A percentile compares a stretch with the other conserved stretches of the same genome.
Conservation (phyloP, 1,140 invertebrate genomes). For the Eriosoma lanigerum region DNA sequence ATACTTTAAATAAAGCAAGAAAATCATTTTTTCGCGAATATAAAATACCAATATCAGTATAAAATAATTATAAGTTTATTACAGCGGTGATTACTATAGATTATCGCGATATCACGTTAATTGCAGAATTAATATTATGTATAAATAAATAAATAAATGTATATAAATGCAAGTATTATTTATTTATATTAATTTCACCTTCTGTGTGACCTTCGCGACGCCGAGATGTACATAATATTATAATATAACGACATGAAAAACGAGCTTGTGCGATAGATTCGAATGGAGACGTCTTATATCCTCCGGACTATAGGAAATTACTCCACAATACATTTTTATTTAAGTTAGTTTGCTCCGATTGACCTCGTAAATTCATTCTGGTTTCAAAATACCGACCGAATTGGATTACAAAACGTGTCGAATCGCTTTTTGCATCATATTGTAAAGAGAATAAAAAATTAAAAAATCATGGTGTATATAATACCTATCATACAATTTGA, state of each 20-base stretch:
- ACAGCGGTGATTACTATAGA: too few species aligned
- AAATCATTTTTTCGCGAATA: too few species aligned
- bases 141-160: too few species aligned
- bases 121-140: too few species aligned
- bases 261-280: neutral
- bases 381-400: neutral
- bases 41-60: too few species aligned
- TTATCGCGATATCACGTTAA: too few species aligned
- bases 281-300: neutral
- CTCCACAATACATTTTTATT: conserved; percentile 21
- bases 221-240: neutral
- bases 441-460: neutral
- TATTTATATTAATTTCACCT: conserved; percentile 15
- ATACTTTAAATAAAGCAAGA: too few species aligned
- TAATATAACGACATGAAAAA: conserved; percentile 9
- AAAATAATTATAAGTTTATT: too few species aligned
- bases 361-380: conserved; percentile 24
- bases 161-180: neutral
- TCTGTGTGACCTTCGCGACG: neutral
- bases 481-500: neutral
- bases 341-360: neutral
- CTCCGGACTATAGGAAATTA: conserved; percentile 20
- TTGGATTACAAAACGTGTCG: conserved; percentile 21
- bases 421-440: neutral
- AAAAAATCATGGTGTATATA: too few species aligned